Evolutionary conservation across 2,113 vertebrate genomes (phyloP).

Genomic region (Pontoporia blainvillei): DNA sequence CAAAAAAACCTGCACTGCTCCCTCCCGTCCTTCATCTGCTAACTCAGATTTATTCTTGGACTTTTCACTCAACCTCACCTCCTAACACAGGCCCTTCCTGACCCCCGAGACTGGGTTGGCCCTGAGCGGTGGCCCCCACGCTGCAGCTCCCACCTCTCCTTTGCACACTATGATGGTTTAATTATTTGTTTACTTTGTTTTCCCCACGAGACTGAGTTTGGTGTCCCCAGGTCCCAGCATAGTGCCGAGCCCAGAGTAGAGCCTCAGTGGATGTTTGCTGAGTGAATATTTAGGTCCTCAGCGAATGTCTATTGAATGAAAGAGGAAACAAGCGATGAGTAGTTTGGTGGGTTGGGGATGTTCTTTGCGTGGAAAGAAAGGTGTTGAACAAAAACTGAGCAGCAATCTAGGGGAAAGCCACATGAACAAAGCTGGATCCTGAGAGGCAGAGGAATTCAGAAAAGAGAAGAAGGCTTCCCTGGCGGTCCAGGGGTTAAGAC

Average conservation of each 20-base stretch:
- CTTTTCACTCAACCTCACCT: not conserved
- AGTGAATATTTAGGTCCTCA: not conserved
- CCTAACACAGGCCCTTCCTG: not conserved
- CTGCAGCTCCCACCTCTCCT: not conserved
- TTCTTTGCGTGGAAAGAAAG: not conserved
- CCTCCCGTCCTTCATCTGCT: not conserved
- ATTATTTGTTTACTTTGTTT: not conserved
- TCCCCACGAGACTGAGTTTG: not conserved
- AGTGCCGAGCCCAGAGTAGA: not conserved
- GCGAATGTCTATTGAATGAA: not conserved
- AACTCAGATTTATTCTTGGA: not conserved
- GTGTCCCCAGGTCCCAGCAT: not conserved
- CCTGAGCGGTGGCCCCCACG: fast-evolving
- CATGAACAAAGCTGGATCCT: not conserved
- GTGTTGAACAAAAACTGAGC: not conserved
- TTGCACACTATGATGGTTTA: not conserved
- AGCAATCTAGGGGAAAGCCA: not conserved
- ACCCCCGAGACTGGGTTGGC: not conserved
- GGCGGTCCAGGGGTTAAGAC: not conserved
- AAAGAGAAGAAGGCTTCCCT: not conserved
- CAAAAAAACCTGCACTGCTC: not conserved
- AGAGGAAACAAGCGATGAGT: not conserved
- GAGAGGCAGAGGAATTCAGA: not conserved
- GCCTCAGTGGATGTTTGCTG: not conserved
- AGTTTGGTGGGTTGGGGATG: not conserved